A percentile compares a stretch with the other conserved stretches of the same genome.
These are phyloP conservation scores for Limnephilus lunatus DNA, from an alignment of 2,888 invertebrate species.

Conservation along the genomic window DNA sequence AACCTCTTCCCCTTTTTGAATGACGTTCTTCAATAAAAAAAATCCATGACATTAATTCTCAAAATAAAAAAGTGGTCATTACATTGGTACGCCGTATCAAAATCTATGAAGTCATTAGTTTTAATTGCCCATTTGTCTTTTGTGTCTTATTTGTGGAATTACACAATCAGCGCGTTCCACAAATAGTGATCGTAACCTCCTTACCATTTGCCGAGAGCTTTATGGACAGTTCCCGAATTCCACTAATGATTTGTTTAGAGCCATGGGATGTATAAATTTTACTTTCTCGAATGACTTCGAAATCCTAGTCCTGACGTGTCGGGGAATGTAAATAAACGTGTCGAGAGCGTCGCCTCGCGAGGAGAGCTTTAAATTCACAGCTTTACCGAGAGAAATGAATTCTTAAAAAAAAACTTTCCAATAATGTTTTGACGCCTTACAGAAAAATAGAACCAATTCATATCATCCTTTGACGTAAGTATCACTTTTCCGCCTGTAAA, in stretches of 20 bases:
- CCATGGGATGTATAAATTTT: background rate
- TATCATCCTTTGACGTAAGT: background rate
- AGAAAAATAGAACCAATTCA: background rate
- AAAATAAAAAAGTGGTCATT: background rate
- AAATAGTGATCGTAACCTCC: constrained; percentile 8
- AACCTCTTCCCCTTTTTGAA: no score
- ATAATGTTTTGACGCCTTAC: background rate
- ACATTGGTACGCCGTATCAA: background rate
- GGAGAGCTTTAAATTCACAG: background rate
- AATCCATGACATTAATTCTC: background rate
- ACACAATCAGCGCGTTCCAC: constrained; percentile 16
- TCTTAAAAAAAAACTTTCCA: background rate
- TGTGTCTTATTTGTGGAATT: constrained; percentile 8
- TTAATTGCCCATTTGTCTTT: background rate
- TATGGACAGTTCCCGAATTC: constrained; percentile 21
- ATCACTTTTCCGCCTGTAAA: no score
- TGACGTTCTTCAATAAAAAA: no score
- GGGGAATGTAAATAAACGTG: constrained; percentile 22
- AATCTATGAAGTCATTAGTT: background rate
- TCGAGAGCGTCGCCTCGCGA: background rate
- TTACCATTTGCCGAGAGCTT: constrained; percentile 7
- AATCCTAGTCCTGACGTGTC: background rate
- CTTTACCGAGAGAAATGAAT: background rate
- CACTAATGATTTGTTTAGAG: constrained; percentile 27
- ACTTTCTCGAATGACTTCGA: background rate